Evolutionary conservation across 64 coral and sea anemone genomes (phyloP), one percentile per base, ranked within the genome.

Genomic region (Montipora cactus): DNA sequence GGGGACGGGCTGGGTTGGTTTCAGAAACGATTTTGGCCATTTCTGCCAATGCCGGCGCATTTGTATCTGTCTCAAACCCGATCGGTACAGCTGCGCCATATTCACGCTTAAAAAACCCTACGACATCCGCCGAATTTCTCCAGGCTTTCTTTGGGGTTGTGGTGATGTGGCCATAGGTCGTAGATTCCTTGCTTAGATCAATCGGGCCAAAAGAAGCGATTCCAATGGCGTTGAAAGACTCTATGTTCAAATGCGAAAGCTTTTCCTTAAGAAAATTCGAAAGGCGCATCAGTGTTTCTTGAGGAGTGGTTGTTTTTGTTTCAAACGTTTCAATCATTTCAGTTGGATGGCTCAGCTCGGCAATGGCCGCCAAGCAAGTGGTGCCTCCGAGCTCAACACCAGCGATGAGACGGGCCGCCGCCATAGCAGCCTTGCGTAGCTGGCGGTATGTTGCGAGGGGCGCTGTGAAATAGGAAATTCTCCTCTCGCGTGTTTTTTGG

Each of bases 171-270:
- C 97, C 97, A 44, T 91, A 98, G 13, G 91, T 98, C 78, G 76
- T 59, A 5, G 97, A 98, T 44, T 74, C 67, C 50, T 77, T 80
- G 77, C 83, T 20, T 9, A 98, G 84, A 89, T 98, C 97, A 21
- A 98, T 72, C 21, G 97, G 97, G 48, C 97, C 97, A 86, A 98
- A 98, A 3, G 97, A 98, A 25, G 97, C 97, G 19, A 98, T 96
- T 80, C 94, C 97, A 13, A 98, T 81, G 49, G 94, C 77, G 49
- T 11, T 58, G 62, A 87, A 96, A 47, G 74, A 47, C 19, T 67
- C 23, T 2, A 94, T 85, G 2, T 81, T 79, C 14, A 84, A 73
- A 64, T 79, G 20, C 5, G 57, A 52, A 14, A 94, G 92, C 57
- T 93, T 80, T 20, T 74, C 58, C 51, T 89, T 93, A 22, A 96